A percentile compares a stretch with the other conserved stretches of the same genome.
Evolutionary conservation across 2,888 invertebrate genomes (phyloP).

Genomic region (Syrphus vitripennis): DNA sequence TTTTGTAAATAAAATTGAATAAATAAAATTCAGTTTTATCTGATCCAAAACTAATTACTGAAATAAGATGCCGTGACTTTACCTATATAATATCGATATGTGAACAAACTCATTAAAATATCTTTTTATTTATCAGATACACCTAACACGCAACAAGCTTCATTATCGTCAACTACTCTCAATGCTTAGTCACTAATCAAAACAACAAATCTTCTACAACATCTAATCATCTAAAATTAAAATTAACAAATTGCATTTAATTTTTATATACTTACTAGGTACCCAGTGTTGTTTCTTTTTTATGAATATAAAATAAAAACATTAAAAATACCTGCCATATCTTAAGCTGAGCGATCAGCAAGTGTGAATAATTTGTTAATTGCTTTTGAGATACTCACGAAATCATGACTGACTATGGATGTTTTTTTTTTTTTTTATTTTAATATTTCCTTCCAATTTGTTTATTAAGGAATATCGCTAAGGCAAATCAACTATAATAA

Average conservation of each 20-base stretch:
- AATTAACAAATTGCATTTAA: conserved; percentile 38
- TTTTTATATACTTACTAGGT: not conserved
- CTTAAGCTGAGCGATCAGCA: conserved; percentile 40
- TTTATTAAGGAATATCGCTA: not conserved
- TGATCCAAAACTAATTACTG: not conserved
- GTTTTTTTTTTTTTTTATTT: conserved; percentile 3
- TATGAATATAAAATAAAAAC: not conserved
- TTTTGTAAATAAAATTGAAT: too few relatives aligned
- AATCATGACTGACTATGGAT: conserved; percentile 13
- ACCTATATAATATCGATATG: too few relatives aligned
- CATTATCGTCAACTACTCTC: not conserved
- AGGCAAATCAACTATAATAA: not conserved
- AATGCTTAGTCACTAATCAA: conserved; percentile 3
- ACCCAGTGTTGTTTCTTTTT: not conserved
- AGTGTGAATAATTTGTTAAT: conserved; percentile 62
- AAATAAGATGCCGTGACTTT: too few relatives aligned
- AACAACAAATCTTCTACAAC: not conserved
- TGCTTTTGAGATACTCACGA: conserved; percentile 35
- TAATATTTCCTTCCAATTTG: not conserved
- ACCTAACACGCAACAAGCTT: not conserved
- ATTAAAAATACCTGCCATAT: conserved; percentile 3
- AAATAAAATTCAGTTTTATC: not conserved
- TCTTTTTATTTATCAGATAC: not conserved
- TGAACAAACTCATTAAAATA: too few relatives aligned
- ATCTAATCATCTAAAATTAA: not conserved